A percentile compares a stretch with the other conserved stretches of the same genome.
phyloP scores from a whole-genome alignment of 2,888 invertebrate genomes.

The Diaperis boleti region DNA sequence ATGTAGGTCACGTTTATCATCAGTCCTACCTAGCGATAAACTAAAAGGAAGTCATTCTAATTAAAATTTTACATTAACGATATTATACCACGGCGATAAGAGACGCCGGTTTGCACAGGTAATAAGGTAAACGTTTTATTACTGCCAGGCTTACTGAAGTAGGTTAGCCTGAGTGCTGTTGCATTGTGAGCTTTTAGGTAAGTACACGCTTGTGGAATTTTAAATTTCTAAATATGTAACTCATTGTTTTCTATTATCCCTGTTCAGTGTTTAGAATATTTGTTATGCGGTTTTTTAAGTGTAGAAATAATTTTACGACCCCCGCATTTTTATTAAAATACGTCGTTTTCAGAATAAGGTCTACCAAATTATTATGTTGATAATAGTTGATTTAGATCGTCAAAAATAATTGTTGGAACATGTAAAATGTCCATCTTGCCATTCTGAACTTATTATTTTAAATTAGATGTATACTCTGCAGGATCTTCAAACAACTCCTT shows the following conservation, averaged over 20 bases:
- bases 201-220: neutral
- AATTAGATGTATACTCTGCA: too few relatives aligned
- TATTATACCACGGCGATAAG: constrained; percentile 27
- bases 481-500: too few relatives aligned
- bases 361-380: too few relatives aligned
- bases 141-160: constrained; percentile 5
- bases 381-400: too few relatives aligned
- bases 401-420: too few relatives aligned
- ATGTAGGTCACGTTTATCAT: constrained; percentile 41
- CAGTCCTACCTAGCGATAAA: constrained; percentile 36
- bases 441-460: too few relatives aligned
- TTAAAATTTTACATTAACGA: constrained; percentile 41
- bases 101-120: constrained; percentile 27
- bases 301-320: neutral
- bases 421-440: too few relatives aligned
- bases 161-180: neutral
- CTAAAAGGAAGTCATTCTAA: constrained; percentile 39
- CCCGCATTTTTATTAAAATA: too few relatives aligned
- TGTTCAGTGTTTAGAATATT: too few relatives aligned
- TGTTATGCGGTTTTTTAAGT: neutral
- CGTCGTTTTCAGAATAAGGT: too few relatives aligned
- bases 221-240: too few relatives aligned
- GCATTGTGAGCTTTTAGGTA: neutral
- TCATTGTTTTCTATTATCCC: too few relatives aligned
- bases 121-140: constrained; percentile 31